Base-by-base conservation (phyloP, 2,113 vertebrate species). In the Gasterosteus nipponicus region DNA sequence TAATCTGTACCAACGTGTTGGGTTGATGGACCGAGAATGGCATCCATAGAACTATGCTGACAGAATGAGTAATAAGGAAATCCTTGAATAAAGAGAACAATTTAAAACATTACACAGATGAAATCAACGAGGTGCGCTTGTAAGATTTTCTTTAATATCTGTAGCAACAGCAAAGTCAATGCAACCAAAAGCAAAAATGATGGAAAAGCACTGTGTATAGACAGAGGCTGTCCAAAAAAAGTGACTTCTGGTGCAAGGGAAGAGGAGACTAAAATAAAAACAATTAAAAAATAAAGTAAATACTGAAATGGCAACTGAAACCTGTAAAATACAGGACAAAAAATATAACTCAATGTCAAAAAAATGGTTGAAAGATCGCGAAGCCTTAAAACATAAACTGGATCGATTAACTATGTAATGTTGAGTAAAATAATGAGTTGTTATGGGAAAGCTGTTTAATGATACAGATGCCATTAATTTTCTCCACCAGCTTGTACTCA, bases 111-210 rank as follows among this genome's bases (percentile, higher is more conserved):
- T 59, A 3, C 44, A 26, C 35, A 59, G 35, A 35, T 42, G 1
- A 26, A 42, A 35, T 44, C 33, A 60, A 19, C 9, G 0, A 49
- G 11, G 6, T 10, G 19, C 16, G 22, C 31, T 46, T 73, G 65
- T 68, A 79, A 64, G 42, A 68, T 80, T 91, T 86, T 90, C 81
- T 94, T 94, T 94, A 93, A 91, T 94, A 90, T 85, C 82, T 78
- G 86, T 75, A 26, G 22, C 22, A 92, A 92, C 91, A 91, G 77
- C 78, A 88, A 91, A 88, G 81, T 84, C 86, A 90, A 85, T 91
- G 87, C 74, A 90, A 92, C 88, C 82, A 90, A 88, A 89, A 85
- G 71, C 73, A 78, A 92, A 56, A 89, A 81, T 67, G 87, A 89
- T 66, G 78, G 39, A 73, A 85, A 78, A 78, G 71, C 77, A 84